Evolutionary conservation across 2,888 invertebrate genomes (phyloP).

Genomic region (Drosophila buzzatii): DNA sequence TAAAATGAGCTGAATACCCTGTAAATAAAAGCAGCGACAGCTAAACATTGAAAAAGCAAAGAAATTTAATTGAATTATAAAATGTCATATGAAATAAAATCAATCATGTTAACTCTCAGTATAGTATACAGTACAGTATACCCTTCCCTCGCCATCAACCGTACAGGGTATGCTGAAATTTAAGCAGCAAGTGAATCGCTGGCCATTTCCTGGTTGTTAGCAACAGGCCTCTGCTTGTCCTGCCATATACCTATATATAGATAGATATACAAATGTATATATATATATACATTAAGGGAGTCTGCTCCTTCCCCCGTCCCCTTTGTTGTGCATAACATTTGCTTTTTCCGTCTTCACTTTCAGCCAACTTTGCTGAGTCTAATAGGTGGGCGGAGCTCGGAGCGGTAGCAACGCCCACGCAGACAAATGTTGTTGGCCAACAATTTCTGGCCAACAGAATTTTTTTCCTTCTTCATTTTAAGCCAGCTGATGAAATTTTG

Average conservation of each 20-base stretch:
- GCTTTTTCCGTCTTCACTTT: conserved; percentile 57
- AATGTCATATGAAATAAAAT: neutral
- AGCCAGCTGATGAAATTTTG: conserved; percentile 21
- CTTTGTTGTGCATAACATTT: conserved; percentile 1
- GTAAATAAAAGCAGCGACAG: neutral
- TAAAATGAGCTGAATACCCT: neutral
- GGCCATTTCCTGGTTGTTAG: conserved; percentile 28
- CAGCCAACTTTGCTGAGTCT: conserved; percentile 38
- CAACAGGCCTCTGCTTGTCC: conserved; percentile 35
- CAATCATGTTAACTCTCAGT: too few relatives aligned
- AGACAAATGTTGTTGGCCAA: conserved; percentile 15
- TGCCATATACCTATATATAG: neutral
- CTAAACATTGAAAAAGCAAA: neutral
- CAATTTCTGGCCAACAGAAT: conserved; percentile 36
- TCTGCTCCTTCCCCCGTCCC: neutral
- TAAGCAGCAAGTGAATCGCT: conserved; percentile 11
- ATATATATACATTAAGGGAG: neutral
- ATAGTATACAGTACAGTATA: too few relatives aligned
- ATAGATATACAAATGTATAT: neutral
- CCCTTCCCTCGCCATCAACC: neutral
- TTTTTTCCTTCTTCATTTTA: conserved; percentile 7
- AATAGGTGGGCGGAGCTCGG: conserved; percentile 8
- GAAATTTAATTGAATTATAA: neutral
- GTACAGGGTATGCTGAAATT: conserved; percentile 1
- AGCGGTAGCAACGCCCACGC: conserved; percentile 24